Base-by-base conservation (phyloP, 2,113 vertebrate genomes). In the Meleagris gallopavo region DNA sequence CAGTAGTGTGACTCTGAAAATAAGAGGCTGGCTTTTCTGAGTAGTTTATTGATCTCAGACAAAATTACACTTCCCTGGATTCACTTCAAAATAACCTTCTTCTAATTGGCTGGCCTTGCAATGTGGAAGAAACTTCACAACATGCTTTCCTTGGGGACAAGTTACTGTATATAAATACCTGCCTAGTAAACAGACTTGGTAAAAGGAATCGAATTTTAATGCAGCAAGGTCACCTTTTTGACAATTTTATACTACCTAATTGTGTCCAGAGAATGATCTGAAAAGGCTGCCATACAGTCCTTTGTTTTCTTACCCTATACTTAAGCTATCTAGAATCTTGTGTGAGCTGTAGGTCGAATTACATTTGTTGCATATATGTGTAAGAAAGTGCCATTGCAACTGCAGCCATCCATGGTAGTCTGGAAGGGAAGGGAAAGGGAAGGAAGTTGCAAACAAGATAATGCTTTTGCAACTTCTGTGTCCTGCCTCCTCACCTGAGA, bases 161-260 rank as follows among this genome's bases (percentile, higher is more conserved):
- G 41, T 64, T 74, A 60, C 81, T 75, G 8, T 43, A 40, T 43
- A 43, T 50, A 78, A 94, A 90, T 76, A 66, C 22, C 29, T 57
- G 14, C 36, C 64, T 61, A 21, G 72, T 74, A 89, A 90, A 76
- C 27, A 88, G 46, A 41, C 18, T 50, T 70, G 65, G 89, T 97
- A 73, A 88, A 91, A 93, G 71, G 24, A 93, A 81, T 52, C 16
- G 17, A 50, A 83, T 64, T 85, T 90, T 75, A 70, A 54, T 41
- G 21, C 60, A 84, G 61, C 18, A 75, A 61, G 40, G 65, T 95
- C 75, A 82, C 38, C 43, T 36, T 91, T 87, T 87, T 86, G 85
- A n/a, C 43, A 80, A 46, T 32, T 72, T 48, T 67, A 20, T 79
- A n/a, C 32, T 64, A 15, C 0, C 0, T 78, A 76, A 38, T 65